These are phyloP conservation scores for Dolichopus griseipennis DNA, from an alignment of 2,888 invertebrate species.

Conservation along the genomic window DNA sequence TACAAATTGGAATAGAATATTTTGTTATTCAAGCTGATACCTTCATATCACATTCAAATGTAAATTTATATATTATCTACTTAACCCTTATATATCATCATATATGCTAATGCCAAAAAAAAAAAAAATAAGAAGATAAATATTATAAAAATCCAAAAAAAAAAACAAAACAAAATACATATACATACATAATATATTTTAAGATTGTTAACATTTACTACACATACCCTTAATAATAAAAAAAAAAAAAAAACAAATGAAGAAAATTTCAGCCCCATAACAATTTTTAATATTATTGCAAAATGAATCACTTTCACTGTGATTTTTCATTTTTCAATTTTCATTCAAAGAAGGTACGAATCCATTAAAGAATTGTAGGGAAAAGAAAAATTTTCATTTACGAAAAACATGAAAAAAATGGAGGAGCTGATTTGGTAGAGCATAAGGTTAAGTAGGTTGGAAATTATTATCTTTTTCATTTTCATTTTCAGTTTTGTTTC, in stretches of 20 bases:
- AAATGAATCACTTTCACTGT: neutral
- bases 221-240: too few relatives aligned
- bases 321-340: constrained; percentile 6
- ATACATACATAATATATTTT: too few relatives aligned
- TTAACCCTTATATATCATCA: constrained; percentile 6
- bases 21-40: constrained; percentile 4
- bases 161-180: too few relatives aligned
- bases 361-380: neutral
- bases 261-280: neutral
- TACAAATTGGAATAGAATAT: neutral
- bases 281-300: neutral
- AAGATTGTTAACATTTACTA: too few relatives aligned
- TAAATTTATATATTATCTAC: neutral
- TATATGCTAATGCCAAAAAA: neutral
- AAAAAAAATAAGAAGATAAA: too few relatives aligned
- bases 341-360: neutral
- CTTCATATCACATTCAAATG: neutral
- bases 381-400: neutral
- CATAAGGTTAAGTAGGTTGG: too few relatives aligned
- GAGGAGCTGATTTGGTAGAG: too few relatives aligned
- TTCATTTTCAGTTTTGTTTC: too few relatives aligned
- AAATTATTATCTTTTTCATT: too few relatives aligned
- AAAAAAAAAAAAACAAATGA: neutral
- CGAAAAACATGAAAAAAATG: too few relatives aligned
- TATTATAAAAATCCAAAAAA: too few relatives aligned